Conservation (phyloP, 2,113 vertebrate species). For the Abramis brama region DNA sequence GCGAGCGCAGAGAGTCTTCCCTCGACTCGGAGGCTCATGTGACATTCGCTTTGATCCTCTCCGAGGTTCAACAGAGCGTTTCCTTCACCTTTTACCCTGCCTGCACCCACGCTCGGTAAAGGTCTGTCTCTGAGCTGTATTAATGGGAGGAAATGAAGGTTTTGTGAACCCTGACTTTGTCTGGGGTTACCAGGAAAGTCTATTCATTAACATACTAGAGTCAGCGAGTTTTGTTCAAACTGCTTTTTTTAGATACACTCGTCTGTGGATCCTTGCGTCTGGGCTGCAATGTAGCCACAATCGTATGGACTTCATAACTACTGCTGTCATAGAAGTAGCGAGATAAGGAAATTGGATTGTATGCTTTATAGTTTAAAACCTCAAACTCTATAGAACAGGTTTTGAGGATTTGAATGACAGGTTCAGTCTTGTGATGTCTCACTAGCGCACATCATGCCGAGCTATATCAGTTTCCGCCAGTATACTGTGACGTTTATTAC, state of each 20-base stretch:
- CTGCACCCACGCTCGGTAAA: conserved; percentile 36
- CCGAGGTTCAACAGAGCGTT: conserved; percentile 71
- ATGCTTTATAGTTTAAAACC: conserved; percentile 25
- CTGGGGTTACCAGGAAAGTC: conserved; percentile 47
- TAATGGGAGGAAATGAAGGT: conserved; percentile 79
- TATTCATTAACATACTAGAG: conserved; percentile 44
- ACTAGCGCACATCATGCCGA: conserved; percentile 42
- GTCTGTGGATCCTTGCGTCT: background rate
- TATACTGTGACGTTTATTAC: conserved; percentile 36
- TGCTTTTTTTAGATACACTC: background rate
- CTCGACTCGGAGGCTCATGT: conserved; percentile 65
- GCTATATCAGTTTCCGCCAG: conserved; percentile 63
- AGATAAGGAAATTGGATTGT: background rate
- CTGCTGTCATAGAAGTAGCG: background rate
- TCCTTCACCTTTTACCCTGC: conserved; percentile 75
- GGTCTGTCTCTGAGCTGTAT: conserved; percentile 66
- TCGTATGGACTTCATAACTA: background rate
- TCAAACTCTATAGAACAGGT: conserved; percentile 51
- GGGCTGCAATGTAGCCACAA: conserved; percentile 2
- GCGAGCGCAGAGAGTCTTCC: conserved; percentile 16
- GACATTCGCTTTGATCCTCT: conserved; percentile 75
- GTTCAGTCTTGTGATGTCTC: conserved; percentile 57
- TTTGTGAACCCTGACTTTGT: conserved; percentile 74
- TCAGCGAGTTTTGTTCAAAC: background rate
- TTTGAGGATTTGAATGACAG: conserved; percentile 60